phyloP scores from a whole-genome alignment of 2,797 vertebrate genomes.

The Petrocephalus schoutedeni region DNA sequence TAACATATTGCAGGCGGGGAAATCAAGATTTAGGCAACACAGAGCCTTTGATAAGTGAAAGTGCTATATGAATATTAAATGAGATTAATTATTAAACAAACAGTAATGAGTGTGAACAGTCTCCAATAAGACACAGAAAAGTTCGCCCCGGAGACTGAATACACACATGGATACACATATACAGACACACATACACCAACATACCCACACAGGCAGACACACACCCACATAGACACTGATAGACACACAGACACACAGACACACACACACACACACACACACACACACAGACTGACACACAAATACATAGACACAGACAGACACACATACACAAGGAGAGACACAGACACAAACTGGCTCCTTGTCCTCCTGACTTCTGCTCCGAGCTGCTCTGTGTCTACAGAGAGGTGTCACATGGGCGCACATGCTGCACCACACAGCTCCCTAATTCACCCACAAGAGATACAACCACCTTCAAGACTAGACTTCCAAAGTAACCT shows the following conservation, averaged over 20 bases:
- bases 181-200: neutral
- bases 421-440: neutral
- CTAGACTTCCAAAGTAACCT: neutral
- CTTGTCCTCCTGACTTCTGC: neutral
- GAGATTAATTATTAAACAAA: neutral
- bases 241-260: too few species aligned
- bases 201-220: neutral
- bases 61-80: neutral
- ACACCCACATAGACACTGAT: neutral
- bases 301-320: too few species aligned
- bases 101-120: neutral
- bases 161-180: neutral
- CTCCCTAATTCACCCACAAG: neutral
- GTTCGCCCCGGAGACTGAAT: neutral
- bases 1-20: neutral
- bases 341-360: neutral
- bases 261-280: neutral
- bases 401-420: neutral
- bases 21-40: conserved; percentile 4
- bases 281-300: neutral
- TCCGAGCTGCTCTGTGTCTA: neutral
- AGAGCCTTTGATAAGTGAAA: neutral
- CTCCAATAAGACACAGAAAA: neutral
- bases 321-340: too few species aligned
- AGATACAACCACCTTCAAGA: neutral